Evolutionary conservation across 2,797 vertebrate species (phyloP), one percentile per base, ranked within the genome.

Genomic region (Syndactyla subalaris): DNA sequence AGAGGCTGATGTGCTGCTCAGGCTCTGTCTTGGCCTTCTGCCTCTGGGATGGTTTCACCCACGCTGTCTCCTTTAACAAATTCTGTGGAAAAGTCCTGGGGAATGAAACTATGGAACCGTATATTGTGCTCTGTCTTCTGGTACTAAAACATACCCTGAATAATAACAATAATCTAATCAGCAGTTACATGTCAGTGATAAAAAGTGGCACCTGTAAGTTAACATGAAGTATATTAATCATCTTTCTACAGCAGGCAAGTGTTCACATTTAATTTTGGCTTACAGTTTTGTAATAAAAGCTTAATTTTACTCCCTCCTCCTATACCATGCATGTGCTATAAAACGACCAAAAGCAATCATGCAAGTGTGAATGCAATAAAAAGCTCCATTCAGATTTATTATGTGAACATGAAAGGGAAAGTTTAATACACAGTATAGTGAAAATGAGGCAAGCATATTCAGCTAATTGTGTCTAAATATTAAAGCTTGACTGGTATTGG

Each of bases 321-420:
- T 68, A 5, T n/a, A 74, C 38, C 58, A 85, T 92, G 41, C 48
- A 88, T 32, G n/a, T 66, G 20, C 51, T 79, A 27, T 89, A 65
- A 91, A 95, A 74, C 48, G 79, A 88, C 52, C 30, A 81, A 89
- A 66, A 89, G 32, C 45, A 79, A 45, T 63, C 63, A 88, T 62
- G 48, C 43, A 52, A 88, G 41, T 83, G 55, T 67, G 80, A 65
- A 54, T 66, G 38, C 54, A 82, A 16, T 57, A 91, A 80, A 88
- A 92, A 61, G 7, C 41, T 85, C 65, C 24, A 43, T 86, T 92
- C 77, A 78, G 43, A 85, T 94, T 92, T 91, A 92, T 83, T 80
- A 72, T 15, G n/a, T 62, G 92, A 78, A 87, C 55, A 80, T 32
- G 61, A 90, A 93, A 94, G 38, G 41, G 54, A 39, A 85, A 52